Conservation (phyloP, 2,113 vertebrate genomes). For the Desmodus rotundus region DNA sequence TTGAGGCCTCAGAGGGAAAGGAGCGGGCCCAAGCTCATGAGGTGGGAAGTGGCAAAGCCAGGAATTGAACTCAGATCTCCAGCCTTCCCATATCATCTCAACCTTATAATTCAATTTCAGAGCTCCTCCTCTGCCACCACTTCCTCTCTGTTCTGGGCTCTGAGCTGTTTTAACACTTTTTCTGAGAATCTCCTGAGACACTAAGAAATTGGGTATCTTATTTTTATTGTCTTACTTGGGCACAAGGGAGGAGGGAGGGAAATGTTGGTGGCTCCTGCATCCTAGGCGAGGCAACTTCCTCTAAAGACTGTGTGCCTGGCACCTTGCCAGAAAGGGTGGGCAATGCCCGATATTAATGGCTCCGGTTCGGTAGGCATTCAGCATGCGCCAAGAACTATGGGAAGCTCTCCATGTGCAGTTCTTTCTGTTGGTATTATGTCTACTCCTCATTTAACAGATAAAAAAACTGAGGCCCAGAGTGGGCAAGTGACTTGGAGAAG, state of each 20-base stretch:
- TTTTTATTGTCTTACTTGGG: background rate
- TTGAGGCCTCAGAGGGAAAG: background rate
- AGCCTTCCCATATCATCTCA: background rate
- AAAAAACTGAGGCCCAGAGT: background rate
- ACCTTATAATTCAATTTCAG: background rate
- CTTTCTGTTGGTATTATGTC: fast-evolving
- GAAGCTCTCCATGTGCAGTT: fast-evolving
- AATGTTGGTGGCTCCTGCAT: no score
- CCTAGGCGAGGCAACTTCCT: background rate
- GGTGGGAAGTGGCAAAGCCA: background rate
- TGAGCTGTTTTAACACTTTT: background rate
- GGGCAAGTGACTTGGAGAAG: background rate
- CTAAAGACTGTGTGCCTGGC: background rate
- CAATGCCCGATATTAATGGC: no score
- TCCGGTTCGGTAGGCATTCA: fast-evolving
- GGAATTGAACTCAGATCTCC: background rate
- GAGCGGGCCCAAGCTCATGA: fast-evolving
- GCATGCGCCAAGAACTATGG: fast-evolving
- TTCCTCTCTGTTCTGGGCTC: background rate
- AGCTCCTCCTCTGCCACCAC: fast-evolving
- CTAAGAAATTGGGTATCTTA: background rate
- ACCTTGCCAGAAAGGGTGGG: background rate
- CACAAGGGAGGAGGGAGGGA: no score
- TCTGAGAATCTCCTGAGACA: background rate
- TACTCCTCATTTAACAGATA: background rate